Evolutionary conservation across 2,888 invertebrate genomes (phyloP).

Genomic region (Hyles lineata): DNA sequence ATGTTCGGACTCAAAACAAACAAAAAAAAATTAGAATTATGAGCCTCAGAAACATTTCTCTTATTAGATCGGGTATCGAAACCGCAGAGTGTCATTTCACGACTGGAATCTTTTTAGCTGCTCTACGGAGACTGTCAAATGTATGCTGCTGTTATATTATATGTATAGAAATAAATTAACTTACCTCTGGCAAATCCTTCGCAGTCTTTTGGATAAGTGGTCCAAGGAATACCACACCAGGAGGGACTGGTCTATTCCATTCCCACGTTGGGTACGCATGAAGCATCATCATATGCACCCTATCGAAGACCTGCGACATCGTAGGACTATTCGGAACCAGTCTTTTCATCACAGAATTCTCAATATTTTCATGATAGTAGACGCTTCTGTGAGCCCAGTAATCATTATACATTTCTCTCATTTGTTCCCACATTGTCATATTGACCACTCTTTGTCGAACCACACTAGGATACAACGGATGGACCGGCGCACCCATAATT

Average conservation of each 20-base stretch:
- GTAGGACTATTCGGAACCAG: constrained; percentile 43
- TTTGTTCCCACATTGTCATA: constrained; percentile 39
- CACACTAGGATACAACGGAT: constrained; percentile 44
- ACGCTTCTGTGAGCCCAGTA: constrained; percentile 34
- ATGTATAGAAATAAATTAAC: constrained; percentile 52
- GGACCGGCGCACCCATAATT: constrained; percentile 46
- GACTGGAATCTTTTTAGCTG: no score
- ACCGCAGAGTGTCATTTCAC: no score
- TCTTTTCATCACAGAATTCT: constrained; percentile 43
- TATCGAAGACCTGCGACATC: constrained; percentile 43
- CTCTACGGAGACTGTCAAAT: no score
- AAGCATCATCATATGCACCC: constrained; percentile 63
- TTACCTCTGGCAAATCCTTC: constrained; percentile 58
- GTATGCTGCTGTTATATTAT: no score
- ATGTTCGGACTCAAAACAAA: no score
- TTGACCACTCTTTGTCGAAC: constrained; percentile 41
- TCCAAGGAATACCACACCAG: constrained; percentile 63
- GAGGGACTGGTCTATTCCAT: constrained; percentile 62
- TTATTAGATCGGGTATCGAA: no score
- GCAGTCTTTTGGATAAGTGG: constrained; percentile 61
- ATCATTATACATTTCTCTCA: constrained; percentile 43
- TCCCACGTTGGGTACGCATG: constrained; percentile 66
- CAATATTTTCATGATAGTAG: constrained; percentile 35
- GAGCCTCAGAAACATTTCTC: no score
- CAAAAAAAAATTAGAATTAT: no score